phyloP scores from a whole-genome alignment of 2,888 invertebrate species.

The Leptinotarsa rubiginosa region DNA sequence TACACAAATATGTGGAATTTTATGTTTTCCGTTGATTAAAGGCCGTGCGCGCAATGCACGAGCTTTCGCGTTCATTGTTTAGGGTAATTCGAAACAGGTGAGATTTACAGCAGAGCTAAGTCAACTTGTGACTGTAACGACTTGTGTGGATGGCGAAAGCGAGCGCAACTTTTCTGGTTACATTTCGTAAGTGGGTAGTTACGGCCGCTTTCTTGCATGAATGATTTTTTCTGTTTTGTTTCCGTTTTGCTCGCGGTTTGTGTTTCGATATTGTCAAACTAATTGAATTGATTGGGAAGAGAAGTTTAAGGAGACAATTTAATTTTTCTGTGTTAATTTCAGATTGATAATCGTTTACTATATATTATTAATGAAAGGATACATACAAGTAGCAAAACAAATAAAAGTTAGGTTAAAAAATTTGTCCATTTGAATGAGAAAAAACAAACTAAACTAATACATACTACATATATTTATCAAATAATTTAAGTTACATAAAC shows the following conservation, averaged over 20 bases:
- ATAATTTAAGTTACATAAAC: too few species aligned
- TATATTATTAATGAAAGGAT: too few species aligned
- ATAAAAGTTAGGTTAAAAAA: too few species aligned
- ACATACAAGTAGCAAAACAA: too few species aligned
- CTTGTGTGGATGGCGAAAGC: constrained; percentile 23
- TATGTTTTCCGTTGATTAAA: constrained; percentile 48
- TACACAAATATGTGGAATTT: constrained; percentile 35
- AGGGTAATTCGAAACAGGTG: constrained; percentile 64
- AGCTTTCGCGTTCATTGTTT: constrained; percentile 64
- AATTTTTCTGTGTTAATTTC: too few species aligned
- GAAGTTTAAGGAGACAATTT: constrained; percentile 5
- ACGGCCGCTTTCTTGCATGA: constrained; percentile 1
- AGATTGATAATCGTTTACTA: too few species aligned
- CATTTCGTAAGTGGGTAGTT: background rate
- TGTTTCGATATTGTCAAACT: background rate
- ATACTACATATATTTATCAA: too few species aligned
- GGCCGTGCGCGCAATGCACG: constrained; percentile 68
- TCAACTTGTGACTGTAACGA: constrained; percentile 26
- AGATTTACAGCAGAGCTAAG: constrained; percentile 55
- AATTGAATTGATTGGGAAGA: background rate
- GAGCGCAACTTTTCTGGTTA: constrained; percentile 21
- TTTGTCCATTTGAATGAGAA: too few species aligned
- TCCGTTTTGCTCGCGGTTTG: background rate
- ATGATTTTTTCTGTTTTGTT: background rate
- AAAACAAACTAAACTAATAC: too few species aligned